Percentiles rank a stretch among this genome's conserved stretches.
Conservation (phyloP, 2,797 vertebrate genomes). For the Lophotriccus pileatus region DNA sequence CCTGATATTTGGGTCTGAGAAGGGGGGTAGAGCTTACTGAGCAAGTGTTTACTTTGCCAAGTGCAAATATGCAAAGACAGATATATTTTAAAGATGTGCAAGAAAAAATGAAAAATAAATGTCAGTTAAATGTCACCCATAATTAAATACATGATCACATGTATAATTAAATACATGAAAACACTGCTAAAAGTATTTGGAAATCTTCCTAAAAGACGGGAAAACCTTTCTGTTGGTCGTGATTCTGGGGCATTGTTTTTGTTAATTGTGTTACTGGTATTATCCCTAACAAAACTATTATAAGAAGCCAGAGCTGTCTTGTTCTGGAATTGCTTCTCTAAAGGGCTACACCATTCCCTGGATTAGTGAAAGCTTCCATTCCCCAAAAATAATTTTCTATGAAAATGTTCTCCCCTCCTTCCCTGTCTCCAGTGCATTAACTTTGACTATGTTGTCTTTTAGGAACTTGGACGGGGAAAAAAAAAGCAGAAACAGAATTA, state of each 20-base stretch:
- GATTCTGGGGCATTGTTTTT: not conserved
- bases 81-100: not conserved
- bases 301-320: not conserved
- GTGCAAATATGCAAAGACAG: not conserved
- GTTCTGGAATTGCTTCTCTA: not conserved
- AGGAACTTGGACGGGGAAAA: constrained; percentile 62
- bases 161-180: not conserved
- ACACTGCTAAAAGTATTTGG: not conserved
- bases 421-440: not conserved
- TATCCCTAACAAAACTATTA: not conserved
- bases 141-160: not conserved
- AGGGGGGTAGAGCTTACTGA: not conserved
- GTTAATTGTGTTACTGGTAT: not conserved
- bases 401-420: not conserved
- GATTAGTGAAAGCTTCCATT: not conserved
- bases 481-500: constrained; percentile 75
- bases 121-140: not conserved
- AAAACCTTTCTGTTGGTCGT: not conserved
- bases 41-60: not conserved
- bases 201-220: not conserved
- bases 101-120: not conserved
- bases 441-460: constrained; percentile 46
- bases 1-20: not conserved
- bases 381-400: not conserved
- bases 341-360: not conserved